Base-by-base conservation (phyloP, 2,113 vertebrate genomes). In the Chaetops frenatus region DNA sequence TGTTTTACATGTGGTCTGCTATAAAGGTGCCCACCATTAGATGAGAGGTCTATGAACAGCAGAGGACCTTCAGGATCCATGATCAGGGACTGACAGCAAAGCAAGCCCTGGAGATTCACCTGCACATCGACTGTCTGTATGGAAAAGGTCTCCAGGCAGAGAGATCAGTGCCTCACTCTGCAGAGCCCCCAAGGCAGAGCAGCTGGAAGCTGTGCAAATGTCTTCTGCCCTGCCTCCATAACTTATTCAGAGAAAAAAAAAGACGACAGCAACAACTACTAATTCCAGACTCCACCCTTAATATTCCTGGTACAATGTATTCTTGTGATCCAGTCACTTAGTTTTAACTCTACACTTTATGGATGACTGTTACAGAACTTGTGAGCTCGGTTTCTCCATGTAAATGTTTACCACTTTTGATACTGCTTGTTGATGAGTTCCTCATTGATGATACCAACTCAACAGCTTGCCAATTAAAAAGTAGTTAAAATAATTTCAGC, bases 401-500 rank as follows among this genome's bases (percentile, higher is more conserved):
- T 56, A 83, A 78, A 81, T 64, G 76, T 91, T 93, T 93, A 69
- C 72, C 0, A 0, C 60, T 93, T 94, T 56, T 20, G 11, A 81
- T 71, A 31, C 25, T 36, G 69, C 72, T 89, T 95, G 83, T 70
- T 91, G 86, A 94, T 72, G 61, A 2, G 11, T 20, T 92, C 80
- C 69, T 95, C 81, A 64, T 19, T 87, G 72, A 91, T 51, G 77
- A 45, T 93, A 94, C 86, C 76, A 89, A 76, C 89, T 87, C 83
- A 95, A 94, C 66, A 94, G 57, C 65, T 71, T 87, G 45, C 73
- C 89, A 94, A 92, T 95, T 95, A 96, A 95, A 84, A 95, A 57
- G 86, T 24, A 92, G 81, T 94, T 95, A 92, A 76, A 95, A 92
- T 88, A 84, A 97, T 95, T 97, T 92, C 61, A 81, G 77, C 81